Evolutionary conservation across 2,888 invertebrate genomes (phyloP), one percentile per base, ranked within the genome.

Genomic region (Kuschelorhynchus macadamiae): DNA sequence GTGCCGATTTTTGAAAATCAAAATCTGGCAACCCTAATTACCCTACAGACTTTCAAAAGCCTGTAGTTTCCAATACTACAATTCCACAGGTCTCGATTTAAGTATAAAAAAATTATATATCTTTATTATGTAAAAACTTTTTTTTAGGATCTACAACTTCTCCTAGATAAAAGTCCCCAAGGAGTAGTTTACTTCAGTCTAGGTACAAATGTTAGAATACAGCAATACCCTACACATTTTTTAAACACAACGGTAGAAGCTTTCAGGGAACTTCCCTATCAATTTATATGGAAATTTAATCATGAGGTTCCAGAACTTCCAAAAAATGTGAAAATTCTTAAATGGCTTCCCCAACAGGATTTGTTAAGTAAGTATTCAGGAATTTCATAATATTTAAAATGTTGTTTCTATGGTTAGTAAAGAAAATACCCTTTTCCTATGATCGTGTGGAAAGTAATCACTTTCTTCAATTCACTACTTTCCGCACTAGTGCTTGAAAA

Each of bases 131-230:
- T n/a, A n/a, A n/a, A n/a, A n/a, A n/a, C n/a, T n/a, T n/a, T n/a
- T n/a, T 73, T 74, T 42, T 36, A 82, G 82, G 80, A 81, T 47
- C 50, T 83, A 2, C 67, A 81, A 71, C 42, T 69, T 16, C 81
- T 79, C 66, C 61, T 84, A 69, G 81, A 84, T 56, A 71, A 74
- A n/a, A 77, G 81, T 1, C 65, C 72, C 25, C 67, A 81, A 12
- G 85, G 84, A 11, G 80, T 79, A 0, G 78, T 85, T 16, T 81
- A 81, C 62, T 82, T 84, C 67, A 83, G 84, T 67, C 74, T 86
- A 67, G 86, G 86, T 0, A 80, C 83, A 0, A 80, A 81, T 53
- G 75, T 84, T 1, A 81, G 80, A 70, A 80, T 79, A n/a, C 72
- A 75, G 11, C 66, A 77, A 25, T 64, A 85, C 46, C 72, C 80